These are phyloP conservation scores for Trichopoda pennipes DNA, from an alignment of 2,888 invertebrate genomes.

Conservation along the genomic window DNA sequence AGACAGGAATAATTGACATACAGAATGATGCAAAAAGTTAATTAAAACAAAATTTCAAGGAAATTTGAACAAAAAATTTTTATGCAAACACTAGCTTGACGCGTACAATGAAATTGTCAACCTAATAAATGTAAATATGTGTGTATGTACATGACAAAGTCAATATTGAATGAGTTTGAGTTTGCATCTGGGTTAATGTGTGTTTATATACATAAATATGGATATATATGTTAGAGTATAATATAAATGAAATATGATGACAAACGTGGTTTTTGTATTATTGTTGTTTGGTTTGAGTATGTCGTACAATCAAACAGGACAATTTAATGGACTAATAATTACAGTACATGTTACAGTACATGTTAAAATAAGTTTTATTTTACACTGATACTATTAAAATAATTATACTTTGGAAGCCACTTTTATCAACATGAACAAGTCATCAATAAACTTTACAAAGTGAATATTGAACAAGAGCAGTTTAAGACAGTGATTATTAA, in stretches of 20 bases:
- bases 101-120: constrained; percentile 19
- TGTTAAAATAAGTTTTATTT: not conserved
- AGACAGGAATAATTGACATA: not conserved
- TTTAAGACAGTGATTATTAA: too few species aligned
- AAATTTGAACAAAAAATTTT: not conserved
- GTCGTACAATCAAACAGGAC: not conserved
- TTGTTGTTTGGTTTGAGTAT: not conserved
- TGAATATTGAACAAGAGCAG: too few species aligned
- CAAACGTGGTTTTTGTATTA: not conserved
- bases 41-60: not conserved
- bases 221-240: constrained; percentile 6
- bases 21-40: not conserved
- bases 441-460: too few species aligned
- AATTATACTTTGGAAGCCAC: too few species aligned
- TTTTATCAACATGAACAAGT: too few species aligned
- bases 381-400: too few species aligned
- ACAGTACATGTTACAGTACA: not conserved
- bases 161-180: not conserved
- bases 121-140: not conserved
- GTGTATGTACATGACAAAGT: not conserved
- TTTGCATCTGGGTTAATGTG: not conserved
- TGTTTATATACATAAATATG: not conserved
- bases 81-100: not conserved
- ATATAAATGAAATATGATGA: constrained; percentile 4
- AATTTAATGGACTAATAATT: constrained; percentile 15